Base-by-base conservation (phyloP, 2,113 vertebrate species). In the Catharus minimus region DNA sequence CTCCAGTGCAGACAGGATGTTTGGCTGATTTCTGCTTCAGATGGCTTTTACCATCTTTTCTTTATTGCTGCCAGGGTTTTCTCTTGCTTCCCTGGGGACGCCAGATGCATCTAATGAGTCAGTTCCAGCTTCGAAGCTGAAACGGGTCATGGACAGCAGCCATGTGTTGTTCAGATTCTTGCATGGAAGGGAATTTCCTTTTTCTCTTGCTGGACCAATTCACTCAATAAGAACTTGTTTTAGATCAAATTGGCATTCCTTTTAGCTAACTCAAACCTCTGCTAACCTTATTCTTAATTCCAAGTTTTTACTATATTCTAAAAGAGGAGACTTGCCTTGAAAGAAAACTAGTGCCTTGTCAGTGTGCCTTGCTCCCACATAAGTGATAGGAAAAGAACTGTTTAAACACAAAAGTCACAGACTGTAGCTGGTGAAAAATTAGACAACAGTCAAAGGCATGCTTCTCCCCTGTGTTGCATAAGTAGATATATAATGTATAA, bases 31-130 rank as follows among this genome's bases (percentile, higher is more conserved):
- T 83, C 56, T 94, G 62, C 62, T 88, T 96, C 86, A 82, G 27
- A 93, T 64, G 50, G 72, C 55, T 93, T 91, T 95, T 94, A 66
- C 91, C 69, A 92, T 65, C 85, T 83, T 88, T 87, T 91, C 65
- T 83, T 83, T 73, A 64, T 44, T 79, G 58, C 87, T 94, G 85
- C 82, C 89, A 95, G 86, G 77, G 77, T 79, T 92, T 95, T 84
- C 69, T 65, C 68, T 82, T 79, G 58, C 82, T 89, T 93, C 92
- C 68, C 77, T 56, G 55, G 88, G 67, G 94, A 96, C 22, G 9
- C 69, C 89, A 95, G 92, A 93, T 95, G 93, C 76, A 88, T 92
- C 56, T n/a, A 84, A 86, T 78, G 82, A 92, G 60, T 93, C 86
- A 61, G 73, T 78, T 91, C 89, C 77, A 92, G 74, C 43, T 92